A percentile compares a stretch with the other conserved stretches of the same genome.
Conservation (phyloP, 2,888 invertebrate species). For the Sarcophaga rosellei region DNA sequence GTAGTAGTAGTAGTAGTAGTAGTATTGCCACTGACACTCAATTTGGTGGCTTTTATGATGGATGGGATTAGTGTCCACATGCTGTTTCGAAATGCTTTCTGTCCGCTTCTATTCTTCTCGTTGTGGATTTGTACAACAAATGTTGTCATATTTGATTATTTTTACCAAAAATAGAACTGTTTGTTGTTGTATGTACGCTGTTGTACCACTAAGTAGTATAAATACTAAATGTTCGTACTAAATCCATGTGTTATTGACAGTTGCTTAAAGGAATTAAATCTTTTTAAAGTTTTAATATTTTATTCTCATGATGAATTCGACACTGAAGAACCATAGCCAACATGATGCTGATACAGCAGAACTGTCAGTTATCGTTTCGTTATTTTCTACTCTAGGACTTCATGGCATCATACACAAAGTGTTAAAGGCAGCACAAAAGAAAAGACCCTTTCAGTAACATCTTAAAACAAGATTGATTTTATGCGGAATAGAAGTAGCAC, state of each 20-base stretch:
- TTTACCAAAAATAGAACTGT: conserved; percentile 46
- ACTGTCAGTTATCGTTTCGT: no score
- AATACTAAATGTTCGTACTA: conserved; percentile 16
- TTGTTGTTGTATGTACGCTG: not conserved
- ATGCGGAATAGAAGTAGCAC: no score
- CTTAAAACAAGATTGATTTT: no score
- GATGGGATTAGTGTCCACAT: not conserved
- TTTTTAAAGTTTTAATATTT: no score
- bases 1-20: not conserved
- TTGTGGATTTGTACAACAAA: conserved; percentile 25
- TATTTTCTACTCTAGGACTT: no score
- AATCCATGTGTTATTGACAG: not conserved
- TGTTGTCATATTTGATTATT: conserved; percentile 54
- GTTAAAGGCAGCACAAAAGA: no score
- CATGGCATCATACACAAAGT: no score
- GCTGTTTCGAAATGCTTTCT: not conserved
- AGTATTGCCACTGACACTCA: not conserved
- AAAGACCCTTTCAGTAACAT: no score
- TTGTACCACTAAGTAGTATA: not conserved
- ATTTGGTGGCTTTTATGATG: not conserved
- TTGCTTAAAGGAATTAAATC: not conserved
- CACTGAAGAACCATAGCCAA: no score
- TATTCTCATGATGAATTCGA: no score
- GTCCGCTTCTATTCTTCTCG: not conserved
- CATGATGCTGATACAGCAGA: no score